Conservation (phyloP, 2,888 invertebrate species). For the Diarsia mendica region DNA sequence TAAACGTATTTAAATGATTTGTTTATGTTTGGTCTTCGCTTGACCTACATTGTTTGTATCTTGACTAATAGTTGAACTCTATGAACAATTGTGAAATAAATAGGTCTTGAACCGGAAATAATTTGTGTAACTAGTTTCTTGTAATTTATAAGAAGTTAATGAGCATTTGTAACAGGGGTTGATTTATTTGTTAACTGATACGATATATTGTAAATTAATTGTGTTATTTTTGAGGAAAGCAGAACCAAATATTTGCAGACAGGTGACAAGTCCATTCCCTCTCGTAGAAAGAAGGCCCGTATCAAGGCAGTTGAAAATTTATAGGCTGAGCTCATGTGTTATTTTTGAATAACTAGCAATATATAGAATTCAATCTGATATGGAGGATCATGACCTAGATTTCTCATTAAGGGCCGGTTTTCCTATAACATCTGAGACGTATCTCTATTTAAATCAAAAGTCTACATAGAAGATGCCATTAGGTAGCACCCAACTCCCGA, state of each 20-base stretch:
- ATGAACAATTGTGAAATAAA: slow-evolving; percentile 28
- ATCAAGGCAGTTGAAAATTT: too few species aligned
- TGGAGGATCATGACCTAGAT: background rate
- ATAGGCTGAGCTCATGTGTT: background rate
- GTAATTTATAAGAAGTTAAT: slow-evolving; percentile 3
- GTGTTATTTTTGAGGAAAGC: background rate
- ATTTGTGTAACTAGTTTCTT: slow-evolving; percentile 14
- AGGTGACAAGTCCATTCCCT: too few species aligned
- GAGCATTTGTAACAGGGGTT: background rate
- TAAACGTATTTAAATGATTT: slow-evolving; percentile 46
- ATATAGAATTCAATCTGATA: background rate
- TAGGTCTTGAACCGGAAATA: slow-evolving; percentile 11
- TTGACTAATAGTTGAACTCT: slow-evolving; percentile 32
- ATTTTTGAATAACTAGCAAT: background rate
- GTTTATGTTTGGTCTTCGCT: slow-evolving; percentile 45
- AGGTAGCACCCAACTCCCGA: background rate
- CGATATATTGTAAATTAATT: background rate
- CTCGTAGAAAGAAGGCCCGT: too few species aligned
- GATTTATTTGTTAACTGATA: slow-evolving; percentile 6
- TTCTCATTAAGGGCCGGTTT: background rate
- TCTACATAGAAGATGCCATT: too few species aligned
- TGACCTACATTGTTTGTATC: slow-evolving; percentile 50
- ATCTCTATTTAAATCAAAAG: background rate
- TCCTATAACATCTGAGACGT: background rate
- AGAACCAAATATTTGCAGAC: too few species aligned